phyloP scores from a whole-genome alignment of 2,113 vertebrate species.

The Laticauda colubrina region DNA sequence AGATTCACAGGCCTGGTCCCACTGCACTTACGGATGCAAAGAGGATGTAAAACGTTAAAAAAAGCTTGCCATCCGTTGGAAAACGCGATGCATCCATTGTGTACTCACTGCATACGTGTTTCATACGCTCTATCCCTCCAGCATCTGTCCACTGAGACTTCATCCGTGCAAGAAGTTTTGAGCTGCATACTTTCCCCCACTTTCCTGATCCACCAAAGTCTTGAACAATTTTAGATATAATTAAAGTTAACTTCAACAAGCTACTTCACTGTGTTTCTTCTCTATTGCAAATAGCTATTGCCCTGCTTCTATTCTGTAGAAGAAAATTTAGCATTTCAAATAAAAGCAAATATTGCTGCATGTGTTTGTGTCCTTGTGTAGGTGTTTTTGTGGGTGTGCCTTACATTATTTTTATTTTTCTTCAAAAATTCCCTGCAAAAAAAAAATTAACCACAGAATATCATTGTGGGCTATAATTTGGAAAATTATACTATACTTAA shows the following conservation, averaged over 20 bases:
- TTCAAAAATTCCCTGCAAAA: not conserved
- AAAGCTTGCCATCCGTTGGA: too few relatives aligned
- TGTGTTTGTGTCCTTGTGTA: not conserved
- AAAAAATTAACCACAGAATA: not conserved
- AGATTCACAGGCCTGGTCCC: not conserved
- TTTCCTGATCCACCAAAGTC: not conserved
- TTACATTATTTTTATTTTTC: not conserved
- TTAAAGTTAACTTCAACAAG: not conserved
- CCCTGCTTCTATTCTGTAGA: not conserved
- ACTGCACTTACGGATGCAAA: too few relatives aligned
- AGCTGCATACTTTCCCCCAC: not conserved
- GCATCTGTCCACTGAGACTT: too few relatives aligned
- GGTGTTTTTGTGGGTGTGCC: not conserved
- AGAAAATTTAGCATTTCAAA: not conserved
- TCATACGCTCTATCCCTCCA: too few relatives aligned
- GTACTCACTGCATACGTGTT: too few relatives aligned
- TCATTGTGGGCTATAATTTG: conserved; percentile 11
- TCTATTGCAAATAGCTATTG: not conserved
- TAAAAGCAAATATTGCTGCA: not conserved
- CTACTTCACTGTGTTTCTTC: not conserved
- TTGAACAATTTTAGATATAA: not conserved
- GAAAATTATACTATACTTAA: conserved; percentile 16
- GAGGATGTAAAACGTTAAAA: too few relatives aligned
- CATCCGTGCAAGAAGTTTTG: too few relatives aligned
- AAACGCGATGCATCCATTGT: too few relatives aligned